Conservation (phyloP, 2,797 vertebrate genomes). For the Brotula barbata region DNA sequence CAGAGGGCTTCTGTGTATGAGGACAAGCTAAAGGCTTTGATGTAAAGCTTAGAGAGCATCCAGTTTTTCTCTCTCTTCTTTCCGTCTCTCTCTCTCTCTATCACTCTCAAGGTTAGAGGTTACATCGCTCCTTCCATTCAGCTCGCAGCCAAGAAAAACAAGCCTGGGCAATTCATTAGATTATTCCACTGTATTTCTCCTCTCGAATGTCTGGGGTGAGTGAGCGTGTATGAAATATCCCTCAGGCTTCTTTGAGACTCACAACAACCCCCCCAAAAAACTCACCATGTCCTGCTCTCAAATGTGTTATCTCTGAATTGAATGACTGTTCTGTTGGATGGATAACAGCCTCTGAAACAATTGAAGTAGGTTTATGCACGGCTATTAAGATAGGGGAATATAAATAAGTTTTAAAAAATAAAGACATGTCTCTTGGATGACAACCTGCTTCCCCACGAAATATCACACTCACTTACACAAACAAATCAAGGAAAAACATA, state of each 20-base stretch:
- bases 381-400: too few species aligned
- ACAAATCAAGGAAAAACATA: too few species aligned
- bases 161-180: conserved; percentile 71
- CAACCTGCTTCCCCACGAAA: too few species aligned
- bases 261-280: conserved; percentile 63
- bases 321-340: conserved; percentile 25
- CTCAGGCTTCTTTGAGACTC: conserved; percentile 51
- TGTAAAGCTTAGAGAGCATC: conserved; percentile 67
- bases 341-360: conserved; percentile 12
- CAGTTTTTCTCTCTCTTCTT: conserved; percentile 33
- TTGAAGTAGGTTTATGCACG: too few species aligned
- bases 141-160: conserved; percentile 66
- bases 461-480: too few species aligned
- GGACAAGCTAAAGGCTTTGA: conserved; percentile 71
- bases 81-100: conserved; percentile 12
- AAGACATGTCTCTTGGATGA: too few species aligned
- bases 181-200: conserved; percentile 75
- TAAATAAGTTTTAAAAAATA: too few species aligned
- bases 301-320: conserved; percentile 46
- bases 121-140: conserved; percentile 68
- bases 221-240: conserved; percentile 54
- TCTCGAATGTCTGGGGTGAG: conserved; percentile 54
- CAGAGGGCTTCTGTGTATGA: conserved; percentile 61
- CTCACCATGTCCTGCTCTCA: conserved; percentile 38
- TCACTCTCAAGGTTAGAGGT: conserved; percentile 67